Conservation (phyloP, 1,140 invertebrate species). For the Augochlora pura region DNA sequence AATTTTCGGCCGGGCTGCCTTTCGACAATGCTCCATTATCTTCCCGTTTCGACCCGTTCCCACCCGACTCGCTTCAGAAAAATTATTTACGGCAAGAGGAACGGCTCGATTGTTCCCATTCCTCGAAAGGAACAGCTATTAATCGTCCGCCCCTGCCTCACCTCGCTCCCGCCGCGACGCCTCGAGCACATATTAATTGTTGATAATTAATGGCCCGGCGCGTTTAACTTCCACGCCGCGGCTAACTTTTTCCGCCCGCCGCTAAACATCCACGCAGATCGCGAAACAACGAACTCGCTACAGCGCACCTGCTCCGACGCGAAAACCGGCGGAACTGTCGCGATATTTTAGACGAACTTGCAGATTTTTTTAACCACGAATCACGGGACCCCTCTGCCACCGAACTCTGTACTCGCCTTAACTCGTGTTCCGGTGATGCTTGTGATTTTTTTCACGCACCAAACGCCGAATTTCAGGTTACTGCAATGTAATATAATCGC, state of each 20-base stretch:
- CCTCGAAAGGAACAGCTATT: not conserved
- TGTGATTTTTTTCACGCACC: no score
- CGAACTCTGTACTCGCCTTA: no score
- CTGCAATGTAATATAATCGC: no score
- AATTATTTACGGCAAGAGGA: no score
- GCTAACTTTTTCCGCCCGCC: not conserved
- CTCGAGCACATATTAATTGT: not conserved
- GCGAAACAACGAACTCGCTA: not conserved
- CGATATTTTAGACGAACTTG: no score
- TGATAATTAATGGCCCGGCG: not conserved
- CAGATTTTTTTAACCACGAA: no score
- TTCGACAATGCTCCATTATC: slow-evolving; percentile 2
- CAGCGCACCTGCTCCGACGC: not conserved
- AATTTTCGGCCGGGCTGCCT: not conserved
- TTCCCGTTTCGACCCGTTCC: not conserved
- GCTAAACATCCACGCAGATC: not conserved
- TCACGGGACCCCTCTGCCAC: no score
- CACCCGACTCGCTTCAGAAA: no score
- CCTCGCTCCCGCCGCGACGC: no score
- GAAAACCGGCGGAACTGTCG: not conserved
- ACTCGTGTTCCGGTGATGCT: no score
- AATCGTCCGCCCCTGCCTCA: not conserved
- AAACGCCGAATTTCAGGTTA: no score
- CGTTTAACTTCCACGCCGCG: not conserved
- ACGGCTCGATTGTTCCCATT: no score